These are phyloP conservation scores for Salvelinus fontinalis DNA, from an alignment of 2,113 vertebrate species.

Conservation along the genomic window DNA sequence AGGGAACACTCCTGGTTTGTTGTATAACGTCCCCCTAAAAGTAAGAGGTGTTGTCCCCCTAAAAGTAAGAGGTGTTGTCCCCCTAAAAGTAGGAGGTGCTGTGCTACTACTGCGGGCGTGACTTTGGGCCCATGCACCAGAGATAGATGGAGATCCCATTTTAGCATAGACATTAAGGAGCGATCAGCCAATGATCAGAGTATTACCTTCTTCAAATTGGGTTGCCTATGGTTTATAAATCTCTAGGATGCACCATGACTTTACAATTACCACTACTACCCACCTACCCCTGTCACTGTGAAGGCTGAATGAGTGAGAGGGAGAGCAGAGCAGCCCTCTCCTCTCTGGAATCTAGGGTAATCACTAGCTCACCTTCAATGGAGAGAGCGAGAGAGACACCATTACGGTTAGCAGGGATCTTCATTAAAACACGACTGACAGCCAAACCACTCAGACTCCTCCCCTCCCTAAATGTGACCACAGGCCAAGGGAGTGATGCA, in stretches of 20 bases:
- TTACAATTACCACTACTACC: too few species aligned
- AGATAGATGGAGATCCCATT: too few species aligned
- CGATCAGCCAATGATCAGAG: not conserved
- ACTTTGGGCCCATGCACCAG: not conserved
- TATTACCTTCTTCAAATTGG: too few species aligned
- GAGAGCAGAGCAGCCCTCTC: too few species aligned
- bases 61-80: too few species aligned
- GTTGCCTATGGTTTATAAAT: too few species aligned
- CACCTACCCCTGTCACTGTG: too few species aligned
- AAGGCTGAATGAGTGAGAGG: too few species aligned
- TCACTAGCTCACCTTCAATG: constrained; percentile 12
- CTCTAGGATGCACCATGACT: too few species aligned
- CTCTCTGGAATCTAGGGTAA: not conserved
- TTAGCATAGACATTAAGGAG: not conserved
- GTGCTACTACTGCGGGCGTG: not conserved
- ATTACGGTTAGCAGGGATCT: constrained; percentile 14
- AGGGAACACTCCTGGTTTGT: too few species aligned
- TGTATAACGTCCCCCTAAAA: not conserved
- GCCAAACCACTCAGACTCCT: constrained; percentile 18
- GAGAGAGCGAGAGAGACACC: not conserved
- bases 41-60: too few species aligned
- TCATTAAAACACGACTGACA: constrained; percentile 35
- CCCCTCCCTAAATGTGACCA: constrained; percentile 3
- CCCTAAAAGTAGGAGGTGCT: not conserved
- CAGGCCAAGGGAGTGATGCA: not conserved